phyloP scores from a whole-genome alignment of 2,888 invertebrate species.

The Endomychus coccineus region DNA sequence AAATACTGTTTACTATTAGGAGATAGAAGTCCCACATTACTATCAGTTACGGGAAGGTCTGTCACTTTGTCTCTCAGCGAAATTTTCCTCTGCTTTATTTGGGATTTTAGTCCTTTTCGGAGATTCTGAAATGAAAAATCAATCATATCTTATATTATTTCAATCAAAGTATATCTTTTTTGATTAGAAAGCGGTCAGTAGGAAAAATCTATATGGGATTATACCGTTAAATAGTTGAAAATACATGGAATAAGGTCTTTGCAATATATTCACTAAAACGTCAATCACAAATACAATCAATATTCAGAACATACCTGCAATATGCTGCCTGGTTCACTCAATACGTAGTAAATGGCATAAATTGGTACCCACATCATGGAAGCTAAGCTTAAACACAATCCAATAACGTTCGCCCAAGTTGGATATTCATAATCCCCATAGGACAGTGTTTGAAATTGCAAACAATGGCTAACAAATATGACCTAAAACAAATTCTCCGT shows the following conservation, averaged over 20 bases:
- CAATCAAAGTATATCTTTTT: no score
- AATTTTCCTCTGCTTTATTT: slow-evolving; percentile 44
- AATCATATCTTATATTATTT: no score
- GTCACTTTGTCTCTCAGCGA: slow-evolving; percentile 39
- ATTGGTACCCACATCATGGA: slow-evolving; percentile 61
- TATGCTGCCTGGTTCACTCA: slow-evolving; percentile 47
- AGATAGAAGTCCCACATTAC: slow-evolving; percentile 41
- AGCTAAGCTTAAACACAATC: slow-evolving; percentile 53
- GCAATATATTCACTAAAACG: no score
- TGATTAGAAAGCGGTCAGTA: no score
- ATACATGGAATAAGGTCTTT: no score
- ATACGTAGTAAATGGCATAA: slow-evolving; percentile 54
- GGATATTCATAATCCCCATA: slow-evolving; percentile 55
- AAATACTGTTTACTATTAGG: slow-evolving; percentile 20
- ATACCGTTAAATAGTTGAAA: no score
- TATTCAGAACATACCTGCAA: slow-evolving; percentile 49
- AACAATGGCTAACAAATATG: slow-evolving; percentile 55
- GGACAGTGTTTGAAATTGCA: slow-evolving; percentile 51
- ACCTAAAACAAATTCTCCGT: slow-evolving; percentile 48
- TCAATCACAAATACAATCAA: no score
- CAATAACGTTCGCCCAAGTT: slow-evolving; percentile 53
- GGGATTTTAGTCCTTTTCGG: slow-evolving; percentile 44
- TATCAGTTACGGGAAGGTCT: slow-evolving; percentile 47
- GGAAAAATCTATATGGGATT: no score
- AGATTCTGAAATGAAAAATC: slow-evolving; percentile 42